These are phyloP conservation scores for Drosophila colorata DNA, from an alignment of 2,888 invertebrate genomes.

Conservation along the genomic window DNA sequence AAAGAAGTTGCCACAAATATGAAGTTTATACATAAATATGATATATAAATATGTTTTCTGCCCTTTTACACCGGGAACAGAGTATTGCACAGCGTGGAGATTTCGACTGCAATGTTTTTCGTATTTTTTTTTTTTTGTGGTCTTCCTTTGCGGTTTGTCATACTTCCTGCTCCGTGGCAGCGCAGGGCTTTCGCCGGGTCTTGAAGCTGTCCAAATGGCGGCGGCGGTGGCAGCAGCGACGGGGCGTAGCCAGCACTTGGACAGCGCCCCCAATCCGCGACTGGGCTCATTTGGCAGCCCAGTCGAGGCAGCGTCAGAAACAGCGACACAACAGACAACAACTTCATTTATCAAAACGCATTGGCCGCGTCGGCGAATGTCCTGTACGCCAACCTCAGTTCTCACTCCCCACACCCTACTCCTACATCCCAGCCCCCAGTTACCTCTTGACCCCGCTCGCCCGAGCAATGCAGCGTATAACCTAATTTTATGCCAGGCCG, in stretches of 20 bases:
- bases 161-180: constrained; percentile 52
- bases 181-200: constrained; percentile 42
- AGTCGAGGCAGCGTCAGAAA: constrained; percentile 34
- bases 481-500: constrained; percentile 49
- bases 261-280: constrained; percentile 5
- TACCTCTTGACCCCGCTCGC: background rate
- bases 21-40: too few relatives aligned
- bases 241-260: constrained; percentile 16
- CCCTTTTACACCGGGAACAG: background rate
- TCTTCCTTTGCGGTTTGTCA: constrained; percentile 61
- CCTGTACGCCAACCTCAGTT: constrained; percentile 12
- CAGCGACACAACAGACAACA: constrained; percentile 54
- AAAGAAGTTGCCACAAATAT: too few relatives aligned
- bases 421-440: background rate
- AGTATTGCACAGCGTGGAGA: background rate
- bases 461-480: constrained; percentile 37
- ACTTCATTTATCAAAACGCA: constrained; percentile 72
- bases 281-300: constrained; percentile 64
- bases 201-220: constrained; percentile 50
- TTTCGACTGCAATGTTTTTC: too few relatives aligned
- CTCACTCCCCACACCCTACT: background rate
- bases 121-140: constrained; percentile 17
- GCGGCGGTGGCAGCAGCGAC: background rate
- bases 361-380: constrained; percentile 31
- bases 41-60: too few relatives aligned